Percentiles rank a stretch among this genome's conserved stretches.
Conservation (phyloP, 2,113 vertebrate genomes). For the Lophius piscatorius region DNA sequence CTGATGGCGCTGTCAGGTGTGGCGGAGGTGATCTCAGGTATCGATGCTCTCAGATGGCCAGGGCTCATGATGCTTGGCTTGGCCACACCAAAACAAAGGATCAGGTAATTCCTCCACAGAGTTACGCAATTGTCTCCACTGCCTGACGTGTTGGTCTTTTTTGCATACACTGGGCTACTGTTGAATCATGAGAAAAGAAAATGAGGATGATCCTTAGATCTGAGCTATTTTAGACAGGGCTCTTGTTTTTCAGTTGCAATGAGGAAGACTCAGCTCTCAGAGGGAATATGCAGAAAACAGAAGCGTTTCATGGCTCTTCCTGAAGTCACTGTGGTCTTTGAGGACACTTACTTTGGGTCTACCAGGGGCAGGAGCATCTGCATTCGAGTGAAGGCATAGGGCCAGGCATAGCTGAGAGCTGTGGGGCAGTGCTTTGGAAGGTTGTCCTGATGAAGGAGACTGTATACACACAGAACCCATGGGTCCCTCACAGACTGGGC, state of each 20-base stretch:
- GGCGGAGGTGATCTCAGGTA: slow-evolving; percentile 91
- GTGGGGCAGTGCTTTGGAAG: slow-evolving; percentile 94
- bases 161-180: slow-evolving; percentile 94
- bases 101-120: slow-evolving; percentile 97
- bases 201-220: slow-evolving; percentile 5
- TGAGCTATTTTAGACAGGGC: neutral
- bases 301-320: neutral
- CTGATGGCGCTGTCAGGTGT: slow-evolving; percentile 88
- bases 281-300: no score
- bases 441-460: slow-evolving; percentile 93
- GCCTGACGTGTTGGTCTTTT: slow-evolving; percentile 90
- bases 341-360: slow-evolving; percentile 89
- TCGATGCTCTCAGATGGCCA: slow-evolving; percentile 92
- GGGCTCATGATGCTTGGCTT: slow-evolving; percentile 98
- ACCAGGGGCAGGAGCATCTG: slow-evolving; percentile 94
- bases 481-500: slow-evolving; percentile 96
- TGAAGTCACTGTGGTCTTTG: neutral
- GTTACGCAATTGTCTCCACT: slow-evolving; percentile 89
- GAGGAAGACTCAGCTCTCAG: no score
- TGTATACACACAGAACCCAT: slow-evolving; percentile 96
- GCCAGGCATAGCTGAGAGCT: slow-evolving; percentile 96
- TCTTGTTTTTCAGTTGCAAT: neutral
- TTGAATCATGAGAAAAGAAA: slow-evolving; percentile 31
- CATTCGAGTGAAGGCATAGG: slow-evolving; percentile 92
- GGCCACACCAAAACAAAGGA: slow-evolving; percentile 96